Conservation (phyloP, 2,113 vertebrate species). For the Ia io region DNA sequence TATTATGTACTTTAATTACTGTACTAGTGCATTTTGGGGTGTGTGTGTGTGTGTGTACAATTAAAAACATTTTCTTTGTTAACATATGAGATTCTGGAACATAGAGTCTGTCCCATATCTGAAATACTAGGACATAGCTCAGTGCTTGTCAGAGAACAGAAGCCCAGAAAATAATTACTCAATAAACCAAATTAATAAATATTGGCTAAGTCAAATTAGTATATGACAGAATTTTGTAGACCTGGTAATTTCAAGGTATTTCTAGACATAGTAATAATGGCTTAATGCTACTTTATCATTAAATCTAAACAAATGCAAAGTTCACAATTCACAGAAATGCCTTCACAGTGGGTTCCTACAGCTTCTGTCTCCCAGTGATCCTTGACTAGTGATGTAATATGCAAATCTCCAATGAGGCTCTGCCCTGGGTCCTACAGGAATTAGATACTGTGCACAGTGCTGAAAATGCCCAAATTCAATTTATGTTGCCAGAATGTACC, state of each 20-base stretch:
- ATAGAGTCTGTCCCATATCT: background rate
- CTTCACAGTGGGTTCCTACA: constrained; percentile 32
- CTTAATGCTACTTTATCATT: constrained; percentile 15
- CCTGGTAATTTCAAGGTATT: background rate
- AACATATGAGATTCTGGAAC: background rate
- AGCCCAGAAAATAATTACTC: background rate
- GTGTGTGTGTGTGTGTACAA: background rate
- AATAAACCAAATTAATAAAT: background rate
- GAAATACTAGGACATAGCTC: background rate
- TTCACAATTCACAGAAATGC: constrained; percentile 37
- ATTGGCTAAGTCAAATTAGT: background rate
- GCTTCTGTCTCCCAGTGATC: constrained; percentile 46
- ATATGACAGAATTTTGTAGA: background rate
- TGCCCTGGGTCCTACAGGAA: constrained; percentile 42
- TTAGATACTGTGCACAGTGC: constrained; percentile 47
- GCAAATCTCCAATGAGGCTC: constrained; percentile 52
- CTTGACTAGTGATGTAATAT: constrained; percentile 56
- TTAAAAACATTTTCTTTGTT: background rate
- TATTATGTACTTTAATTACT: background rate
- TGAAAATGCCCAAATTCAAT: constrained; percentile 70
- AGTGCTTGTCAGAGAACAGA: background rate
- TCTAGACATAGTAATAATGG: background rate
- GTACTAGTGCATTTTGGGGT: background rate
- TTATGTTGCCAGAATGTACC: constrained; percentile 62
- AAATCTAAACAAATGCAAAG: constrained; percentile 40